These are phyloP conservation scores for Apocheima hispidaria DNA, from an alignment of 2,888 invertebrate species.

Conservation along the genomic window DNA sequence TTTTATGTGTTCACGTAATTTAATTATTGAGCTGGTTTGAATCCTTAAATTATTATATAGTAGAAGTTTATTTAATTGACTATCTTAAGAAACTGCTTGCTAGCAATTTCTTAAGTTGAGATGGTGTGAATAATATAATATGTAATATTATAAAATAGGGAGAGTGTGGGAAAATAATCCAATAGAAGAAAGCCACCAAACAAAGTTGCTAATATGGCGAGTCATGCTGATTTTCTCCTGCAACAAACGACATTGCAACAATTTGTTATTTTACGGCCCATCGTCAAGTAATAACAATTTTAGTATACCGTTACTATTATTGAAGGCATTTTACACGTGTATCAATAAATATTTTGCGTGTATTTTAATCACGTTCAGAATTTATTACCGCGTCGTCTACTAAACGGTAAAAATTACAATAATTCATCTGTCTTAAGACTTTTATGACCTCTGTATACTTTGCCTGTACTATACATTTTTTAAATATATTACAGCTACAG, in stretches of 20 bases:
- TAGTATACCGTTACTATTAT: conserved; percentile 15
- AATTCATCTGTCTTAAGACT: conserved; percentile 40
- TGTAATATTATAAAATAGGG: not conserved
- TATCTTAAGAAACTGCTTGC: no score
- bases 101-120: no score
- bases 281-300: conserved; percentile 24
- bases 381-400: conserved; percentile 39
- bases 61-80: no score
- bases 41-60: no score
- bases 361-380: conserved; percentile 37
- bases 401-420: conserved; percentile 46
- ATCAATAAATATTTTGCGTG: conserved; percentile 48
- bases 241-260: conserved; percentile 19
- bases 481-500: conserved; percentile 27
- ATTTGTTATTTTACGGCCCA: conserved; percentile 25
- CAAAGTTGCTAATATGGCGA: not conserved
- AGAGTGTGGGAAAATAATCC: not conserved
- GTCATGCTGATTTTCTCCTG: conserved; percentile 7
- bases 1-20: no score
- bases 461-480: conserved; percentile 6
- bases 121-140: no score
- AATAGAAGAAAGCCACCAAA: conserved; percentile 1
- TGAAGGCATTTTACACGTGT: conserved; percentile 25
- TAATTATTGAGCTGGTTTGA: no score
- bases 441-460: conserved; percentile 38